Percentiles rank a stretch among this genome's conserved stretches.
phyloP scores from a whole-genome alignment of 2,888 invertebrate species.

The Megaustenia siamemsis region DNA sequence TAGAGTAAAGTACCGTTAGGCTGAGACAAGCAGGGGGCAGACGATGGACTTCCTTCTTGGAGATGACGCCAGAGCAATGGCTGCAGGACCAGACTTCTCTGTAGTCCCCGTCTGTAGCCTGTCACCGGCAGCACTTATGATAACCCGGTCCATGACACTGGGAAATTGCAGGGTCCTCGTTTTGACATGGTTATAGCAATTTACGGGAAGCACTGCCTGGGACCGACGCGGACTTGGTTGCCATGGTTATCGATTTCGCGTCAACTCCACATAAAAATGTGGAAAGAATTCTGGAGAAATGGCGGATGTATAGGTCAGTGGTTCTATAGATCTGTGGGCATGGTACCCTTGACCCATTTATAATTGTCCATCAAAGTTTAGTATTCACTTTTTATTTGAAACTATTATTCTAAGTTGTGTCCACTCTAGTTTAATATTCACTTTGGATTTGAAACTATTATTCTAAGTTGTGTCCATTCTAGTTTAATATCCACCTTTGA shows the following conservation, averaged over 20 bases:
- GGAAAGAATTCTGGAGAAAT: background rate
- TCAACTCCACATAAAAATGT: constrained; percentile 42
- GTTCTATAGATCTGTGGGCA: no score
- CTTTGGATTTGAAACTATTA: no score
- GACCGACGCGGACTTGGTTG: constrained; percentile 38
- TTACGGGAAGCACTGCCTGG: constrained; percentile 42
- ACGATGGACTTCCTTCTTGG: background rate
- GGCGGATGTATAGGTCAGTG: background rate
- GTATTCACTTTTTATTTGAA: no score
- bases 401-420: no score
- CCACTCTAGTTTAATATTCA: no score
- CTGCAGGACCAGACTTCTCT: constrained; percentile 32
- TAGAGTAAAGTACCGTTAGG: background rate
- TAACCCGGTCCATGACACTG: constrained; percentile 46
- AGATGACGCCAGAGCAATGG: background rate
- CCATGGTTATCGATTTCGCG: constrained; percentile 55
- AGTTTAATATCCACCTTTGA: no score
- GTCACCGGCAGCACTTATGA: constrained; percentile 50
- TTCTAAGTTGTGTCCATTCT: no score
- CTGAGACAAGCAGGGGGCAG: background rate
- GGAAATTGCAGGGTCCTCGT: constrained; percentile 48
- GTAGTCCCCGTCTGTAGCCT: constrained; percentile 35
- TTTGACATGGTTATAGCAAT: constrained; percentile 51
- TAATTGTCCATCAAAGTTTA: no score
- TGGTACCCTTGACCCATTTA: no score